phyloP scores from a whole-genome alignment of 1,140 invertebrate genomes.

The Leguminivora glycinivorella region DNA sequence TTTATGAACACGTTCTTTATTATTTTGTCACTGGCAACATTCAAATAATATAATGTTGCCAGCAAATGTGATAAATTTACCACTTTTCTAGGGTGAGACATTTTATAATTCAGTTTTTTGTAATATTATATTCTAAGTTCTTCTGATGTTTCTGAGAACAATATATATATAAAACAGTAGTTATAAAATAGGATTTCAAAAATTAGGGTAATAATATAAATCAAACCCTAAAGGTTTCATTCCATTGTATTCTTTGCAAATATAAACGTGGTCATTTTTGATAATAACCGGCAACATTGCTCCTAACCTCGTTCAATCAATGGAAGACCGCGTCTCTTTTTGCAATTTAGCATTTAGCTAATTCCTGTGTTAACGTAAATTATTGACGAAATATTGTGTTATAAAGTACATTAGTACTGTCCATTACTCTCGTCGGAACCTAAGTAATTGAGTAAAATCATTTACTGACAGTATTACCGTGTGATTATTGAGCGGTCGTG shows the following conservation, averaged over 20 bases:
- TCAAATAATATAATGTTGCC: neutral
- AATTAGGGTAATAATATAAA: no score
- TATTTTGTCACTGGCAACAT: neutral
- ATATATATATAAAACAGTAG: no score
- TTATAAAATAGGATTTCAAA: no score
- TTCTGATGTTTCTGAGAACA: no score
- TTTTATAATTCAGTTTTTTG: neutral
- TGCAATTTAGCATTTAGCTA: neutral
- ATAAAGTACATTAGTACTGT: neutral
- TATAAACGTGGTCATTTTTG: neutral
- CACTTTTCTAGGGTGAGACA: neutral
- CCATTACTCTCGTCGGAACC: neutral
- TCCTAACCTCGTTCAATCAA: constrained; percentile 28
- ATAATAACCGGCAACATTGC: neutral
- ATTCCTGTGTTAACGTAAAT: neutral
- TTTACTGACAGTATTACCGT: constrained; percentile 16
- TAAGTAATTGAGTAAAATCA: neutral
- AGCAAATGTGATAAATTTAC: neutral
- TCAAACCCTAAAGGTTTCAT: no score
- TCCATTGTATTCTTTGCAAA: no score
- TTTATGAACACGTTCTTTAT: neutral
- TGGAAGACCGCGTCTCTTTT: constrained; percentile 27
- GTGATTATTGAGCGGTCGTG: constrained; percentile 6
- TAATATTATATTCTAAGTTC: neutral
- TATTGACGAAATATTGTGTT: neutral